These are phyloP conservation scores for Coilia nasus DNA, from an alignment of 2,797 vertebrate genomes.

Conservation along the genomic window DNA sequence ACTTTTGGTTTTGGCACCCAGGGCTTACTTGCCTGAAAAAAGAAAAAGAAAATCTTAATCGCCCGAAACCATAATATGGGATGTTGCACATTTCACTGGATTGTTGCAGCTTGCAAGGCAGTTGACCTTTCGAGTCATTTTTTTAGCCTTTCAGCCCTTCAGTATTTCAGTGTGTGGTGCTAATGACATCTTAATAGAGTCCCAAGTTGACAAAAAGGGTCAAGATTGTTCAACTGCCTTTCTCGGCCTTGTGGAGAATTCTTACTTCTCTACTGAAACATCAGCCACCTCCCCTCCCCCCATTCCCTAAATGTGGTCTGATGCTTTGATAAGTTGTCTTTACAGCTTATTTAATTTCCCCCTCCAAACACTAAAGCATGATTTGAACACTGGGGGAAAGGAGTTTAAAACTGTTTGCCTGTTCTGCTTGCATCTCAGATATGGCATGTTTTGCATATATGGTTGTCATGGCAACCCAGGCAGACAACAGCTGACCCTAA, in stretches of 20 bases:
- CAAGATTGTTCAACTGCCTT: constrained; percentile 68
- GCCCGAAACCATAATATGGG: constrained; percentile 41
- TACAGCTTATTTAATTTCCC: background rate
- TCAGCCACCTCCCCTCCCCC: background rate
- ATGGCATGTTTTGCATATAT: background rate
- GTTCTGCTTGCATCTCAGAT: background rate
- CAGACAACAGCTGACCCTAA: background rate
- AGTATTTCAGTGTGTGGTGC: too few relatives aligned
- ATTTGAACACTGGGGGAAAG: background rate
- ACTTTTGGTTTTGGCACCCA: constrained; percentile 33
- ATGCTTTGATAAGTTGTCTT: background rate
- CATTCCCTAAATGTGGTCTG: background rate
- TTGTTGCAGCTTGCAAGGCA: constrained; percentile 58
- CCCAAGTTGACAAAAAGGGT: background rate
- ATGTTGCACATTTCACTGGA: constrained; percentile 50
- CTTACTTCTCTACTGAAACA: background rate
- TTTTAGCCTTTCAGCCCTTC: background rate
- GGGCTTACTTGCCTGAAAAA: constrained; percentile 55
- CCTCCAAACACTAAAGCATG: background rate
- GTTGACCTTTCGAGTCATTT: constrained; percentile 61
- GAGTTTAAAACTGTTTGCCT: background rate
- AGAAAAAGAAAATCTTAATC: constrained; percentile 41
- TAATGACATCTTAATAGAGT: too few relatives aligned
- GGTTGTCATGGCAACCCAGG: background rate
- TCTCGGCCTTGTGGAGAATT: constrained; percentile 44